A percentile compares a stretch with the other conserved stretches of the same genome.
phyloP scores from a whole-genome alignment of 2,888 invertebrate species.

The Neoascia interrupta region DNA sequence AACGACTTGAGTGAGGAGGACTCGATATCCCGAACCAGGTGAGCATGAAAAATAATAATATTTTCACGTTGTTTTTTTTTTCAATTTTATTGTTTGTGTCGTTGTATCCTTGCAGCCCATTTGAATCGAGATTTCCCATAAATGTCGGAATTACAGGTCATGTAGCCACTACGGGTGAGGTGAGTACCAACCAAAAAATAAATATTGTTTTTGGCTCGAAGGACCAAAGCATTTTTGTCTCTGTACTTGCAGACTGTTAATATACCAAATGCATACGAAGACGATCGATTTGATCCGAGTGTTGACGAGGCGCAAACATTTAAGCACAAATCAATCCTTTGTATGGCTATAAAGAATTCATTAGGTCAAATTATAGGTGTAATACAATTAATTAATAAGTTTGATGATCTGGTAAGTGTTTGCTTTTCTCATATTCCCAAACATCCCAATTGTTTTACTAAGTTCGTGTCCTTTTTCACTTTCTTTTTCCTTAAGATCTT shows the following conservation, averaged over 20 bases:
- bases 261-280: constrained; percentile 93
- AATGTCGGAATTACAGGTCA: constrained; percentile 97
- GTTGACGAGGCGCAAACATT: constrained; percentile 92
- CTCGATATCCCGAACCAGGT: constrained; percentile 88
- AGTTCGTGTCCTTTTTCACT: too few species aligned
- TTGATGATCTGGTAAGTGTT: constrained; percentile 87
- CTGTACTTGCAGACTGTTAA: constrained; percentile 92
- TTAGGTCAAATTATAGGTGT: constrained; percentile 95
- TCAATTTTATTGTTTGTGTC: background rate
- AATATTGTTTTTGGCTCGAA: background rate
- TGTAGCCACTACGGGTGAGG: constrained; percentile 97
- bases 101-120: constrained; percentile 83
- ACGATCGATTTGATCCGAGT: constrained; percentile 91
- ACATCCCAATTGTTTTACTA: too few species aligned
- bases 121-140: constrained; percentile 95
- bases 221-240: background rate
- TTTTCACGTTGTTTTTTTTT: constrained; percentile 3
- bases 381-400: constrained; percentile 95
- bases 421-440: too few species aligned
- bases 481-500: constrained; percentile 86
- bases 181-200: constrained; percentile 79
- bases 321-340: constrained; percentile 93
- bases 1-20: constrained; percentile 92
- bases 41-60: constrained; percentile 71
- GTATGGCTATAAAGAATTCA: constrained; percentile 98